Evolutionary conservation across 2,797 vertebrate species (phyloP).

Genomic region (Scarus forsteni): DNA sequence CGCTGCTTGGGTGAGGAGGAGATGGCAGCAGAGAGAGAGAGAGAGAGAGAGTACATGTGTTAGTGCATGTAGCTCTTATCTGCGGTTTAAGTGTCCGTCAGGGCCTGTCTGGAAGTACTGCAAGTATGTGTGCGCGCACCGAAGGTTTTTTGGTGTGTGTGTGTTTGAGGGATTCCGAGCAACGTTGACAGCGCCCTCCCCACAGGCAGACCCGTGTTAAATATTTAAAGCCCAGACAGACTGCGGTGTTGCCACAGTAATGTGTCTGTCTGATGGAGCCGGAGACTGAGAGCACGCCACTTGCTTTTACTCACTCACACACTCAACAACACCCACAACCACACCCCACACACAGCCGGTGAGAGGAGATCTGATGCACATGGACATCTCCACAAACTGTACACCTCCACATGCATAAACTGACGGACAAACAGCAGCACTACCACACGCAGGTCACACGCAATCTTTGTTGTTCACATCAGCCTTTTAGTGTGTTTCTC

Average conservation of each 20-base stretch:
- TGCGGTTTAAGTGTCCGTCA: slow-evolving; percentile 61
- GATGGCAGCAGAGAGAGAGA: slow-evolving; percentile 21
- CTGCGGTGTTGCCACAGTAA: slow-evolving; percentile 74
- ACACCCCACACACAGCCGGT: slow-evolving; percentile 12
- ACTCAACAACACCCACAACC: slow-evolving; percentile 26
- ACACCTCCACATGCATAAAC: slow-evolving; percentile 31
- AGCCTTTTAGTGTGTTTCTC: slow-evolving; percentile 1
- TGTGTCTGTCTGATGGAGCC: slow-evolving; percentile 71
- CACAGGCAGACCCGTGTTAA: slow-evolving; percentile 67
- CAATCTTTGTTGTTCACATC: slow-evolving; percentile 21
- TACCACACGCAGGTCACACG: slow-evolving; percentile 18
- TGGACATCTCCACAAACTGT: slow-evolving; percentile 25
- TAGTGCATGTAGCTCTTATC: slow-evolving; percentile 60
- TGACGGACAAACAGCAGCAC: slow-evolving; percentile 10
- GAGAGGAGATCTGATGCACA: slow-evolving; percentile 25
- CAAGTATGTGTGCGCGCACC: slow-evolving; percentile 3
- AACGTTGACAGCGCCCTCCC: slow-evolving; percentile 59
- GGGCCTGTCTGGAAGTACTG: slow-evolving; percentile 53
- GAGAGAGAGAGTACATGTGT: slow-evolving; percentile 47
- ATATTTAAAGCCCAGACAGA: slow-evolving; percentile 82
- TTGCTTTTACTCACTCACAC: slow-evolving; percentile 10
- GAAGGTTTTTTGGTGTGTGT: slow-evolving; percentile 18
- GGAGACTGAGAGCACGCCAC: slow-evolving; percentile 45
- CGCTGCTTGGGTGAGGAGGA: slow-evolving; percentile 20
- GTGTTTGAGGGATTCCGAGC: slow-evolving; percentile 43